A percentile compares a stretch with the other conserved stretches of the same genome.
Evolutionary conservation across 2,888 invertebrate species (phyloP).

Genomic region (Cantharis rufa): DNA sequence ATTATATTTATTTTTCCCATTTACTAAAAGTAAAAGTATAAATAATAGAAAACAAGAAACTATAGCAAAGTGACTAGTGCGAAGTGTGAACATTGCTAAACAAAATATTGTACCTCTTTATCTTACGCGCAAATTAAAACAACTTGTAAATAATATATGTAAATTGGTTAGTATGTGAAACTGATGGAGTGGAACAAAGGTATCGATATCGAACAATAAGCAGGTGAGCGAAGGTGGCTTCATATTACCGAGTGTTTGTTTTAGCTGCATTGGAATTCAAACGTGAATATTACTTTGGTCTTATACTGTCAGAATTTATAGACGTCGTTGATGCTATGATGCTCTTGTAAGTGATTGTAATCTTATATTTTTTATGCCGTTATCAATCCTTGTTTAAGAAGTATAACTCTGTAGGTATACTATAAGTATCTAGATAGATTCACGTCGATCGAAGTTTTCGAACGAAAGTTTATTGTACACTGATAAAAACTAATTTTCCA

Average conservation of each 20-base stretch:
- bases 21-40: background rate
- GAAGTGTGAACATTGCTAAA: slow-evolving; percentile 32
- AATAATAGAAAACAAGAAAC: background rate
- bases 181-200: slow-evolving; percentile 35
- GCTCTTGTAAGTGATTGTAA: slow-evolving; percentile 3
- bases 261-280: slow-evolving; percentile 17
- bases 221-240: slow-evolving; percentile 26
- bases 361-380: background rate
- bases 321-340: background rate
- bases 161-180: slow-evolving; percentile 35
- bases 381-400: background rate
- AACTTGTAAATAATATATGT: slow-evolving; percentile 37
- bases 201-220: slow-evolving; percentile 20
- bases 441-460: background rate
- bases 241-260: slow-evolving; percentile 21
- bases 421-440: background rate
- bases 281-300: background rate
- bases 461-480: background rate
- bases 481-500: no score
- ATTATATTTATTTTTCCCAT: no score
- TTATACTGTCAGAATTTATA: background rate
- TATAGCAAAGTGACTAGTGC: slow-evolving; percentile 14
- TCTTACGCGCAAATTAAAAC: slow-evolving; percentile 29
- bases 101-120: slow-evolving; percentile 29
- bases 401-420: background rate